phyloP scores from a whole-genome alignment of 2,888 invertebrate genomes.

The Eudemis profundana region DNA sequence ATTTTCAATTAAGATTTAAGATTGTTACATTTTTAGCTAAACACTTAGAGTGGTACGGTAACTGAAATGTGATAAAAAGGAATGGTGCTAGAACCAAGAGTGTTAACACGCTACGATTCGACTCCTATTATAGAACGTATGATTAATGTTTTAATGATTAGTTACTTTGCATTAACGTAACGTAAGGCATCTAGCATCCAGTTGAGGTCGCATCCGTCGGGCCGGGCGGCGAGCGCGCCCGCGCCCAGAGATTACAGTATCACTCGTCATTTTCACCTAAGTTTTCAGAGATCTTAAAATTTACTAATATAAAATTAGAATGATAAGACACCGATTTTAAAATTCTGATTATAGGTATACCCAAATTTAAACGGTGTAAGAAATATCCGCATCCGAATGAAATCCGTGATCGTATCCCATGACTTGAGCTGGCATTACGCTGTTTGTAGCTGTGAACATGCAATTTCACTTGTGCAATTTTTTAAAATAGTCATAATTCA shows the following conservation, averaged over 20 bases:
- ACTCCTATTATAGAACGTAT: constrained; percentile 80
- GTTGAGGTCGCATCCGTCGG: constrained; percentile 75
- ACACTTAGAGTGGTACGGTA: constrained; percentile 86
- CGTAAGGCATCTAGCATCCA: constrained; percentile 83
- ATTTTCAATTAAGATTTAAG: constrained; percentile 84
- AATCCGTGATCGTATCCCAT: constrained; percentile 70
- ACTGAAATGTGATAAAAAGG: constrained; percentile 86
- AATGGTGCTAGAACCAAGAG: constrained; percentile 86
- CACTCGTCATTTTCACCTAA: constrained; percentile 81
- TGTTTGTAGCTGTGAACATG: constrained; percentile 83
- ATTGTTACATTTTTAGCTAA: constrained; percentile 86
- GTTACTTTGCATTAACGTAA: constrained; percentile 76
- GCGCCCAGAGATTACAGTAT: constrained; percentile 83
- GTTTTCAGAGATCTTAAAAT: constrained; percentile 79
- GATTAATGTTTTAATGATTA: constrained; percentile 81
- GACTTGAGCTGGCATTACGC: constrained; percentile 72
- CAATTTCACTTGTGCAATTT: constrained; percentile 85
- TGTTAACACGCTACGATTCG: constrained; percentile 85
- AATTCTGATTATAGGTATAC: constrained; percentile 72
- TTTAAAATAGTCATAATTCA: constrained; percentile 84
- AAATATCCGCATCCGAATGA: constrained; percentile 66
- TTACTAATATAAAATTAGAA: constrained; percentile 79
- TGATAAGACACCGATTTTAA: constrained; percentile 75
- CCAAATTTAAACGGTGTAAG: constrained; percentile 69
- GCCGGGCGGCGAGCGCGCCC: constrained; percentile 68